Evolutionary conservation across 2,113 vertebrate species (phyloP).

Genomic region (Dryoscopus gambensis): DNA sequence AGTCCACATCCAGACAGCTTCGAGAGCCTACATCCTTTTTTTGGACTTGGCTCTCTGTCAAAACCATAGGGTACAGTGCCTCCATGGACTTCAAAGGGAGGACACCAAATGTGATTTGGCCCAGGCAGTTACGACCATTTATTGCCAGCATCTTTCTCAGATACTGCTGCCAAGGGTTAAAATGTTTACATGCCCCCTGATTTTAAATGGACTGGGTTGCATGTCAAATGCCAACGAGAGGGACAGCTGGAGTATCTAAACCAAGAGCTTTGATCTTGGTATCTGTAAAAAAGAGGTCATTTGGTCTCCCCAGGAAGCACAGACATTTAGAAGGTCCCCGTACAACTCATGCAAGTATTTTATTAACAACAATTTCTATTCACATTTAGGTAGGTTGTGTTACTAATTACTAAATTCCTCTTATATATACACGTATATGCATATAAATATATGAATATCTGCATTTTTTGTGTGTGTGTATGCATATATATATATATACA

Average conservation of each 20-base stretch:
- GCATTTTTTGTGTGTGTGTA: neutral
- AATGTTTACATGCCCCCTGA: constrained; percentile 70
- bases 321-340: constrained; percentile 69
- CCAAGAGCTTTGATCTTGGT: constrained; percentile 74
- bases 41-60: constrained; percentile 67
- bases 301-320: constrained; percentile 70
- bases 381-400: constrained; percentile 46
- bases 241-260: constrained; percentile 74
- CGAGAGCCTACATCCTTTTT: constrained; percentile 51
- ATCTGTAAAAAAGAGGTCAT: constrained; percentile 71
- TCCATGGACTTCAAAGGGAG: constrained; percentile 64
- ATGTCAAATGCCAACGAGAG: constrained; percentile 73
- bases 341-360: constrained; percentile 66
- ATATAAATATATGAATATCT: neutral
- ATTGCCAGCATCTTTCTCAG: constrained; percentile 65
- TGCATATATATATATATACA: neutral
- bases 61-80: constrained; percentile 44
- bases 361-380: constrained; percentile 45
- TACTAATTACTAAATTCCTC: constrained; percentile 34
- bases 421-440: neutral
- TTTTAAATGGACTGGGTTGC: constrained; percentile 67
- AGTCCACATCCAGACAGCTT: neutral
- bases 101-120: constrained; percentile 56
- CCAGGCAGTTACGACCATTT: constrained; percentile 46
- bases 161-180: constrained; percentile 69